Conservation (phyloP, 2,888 invertebrate genomes). For the Sphaeridia pumilis region DNA sequence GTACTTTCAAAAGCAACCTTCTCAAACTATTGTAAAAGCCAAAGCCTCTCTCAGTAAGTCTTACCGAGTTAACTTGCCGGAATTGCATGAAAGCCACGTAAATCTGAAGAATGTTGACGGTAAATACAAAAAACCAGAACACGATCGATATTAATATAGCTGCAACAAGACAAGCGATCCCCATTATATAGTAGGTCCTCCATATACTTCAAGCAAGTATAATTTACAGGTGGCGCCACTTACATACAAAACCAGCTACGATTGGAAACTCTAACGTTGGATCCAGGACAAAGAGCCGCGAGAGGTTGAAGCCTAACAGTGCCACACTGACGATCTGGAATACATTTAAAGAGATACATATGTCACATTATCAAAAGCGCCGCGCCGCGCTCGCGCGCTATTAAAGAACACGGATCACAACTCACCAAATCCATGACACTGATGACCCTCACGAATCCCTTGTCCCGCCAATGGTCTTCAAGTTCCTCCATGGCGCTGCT, state of each 20-base stretch:
- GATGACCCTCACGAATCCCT: slow-evolving; percentile 12
- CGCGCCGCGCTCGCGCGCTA: too few species aligned
- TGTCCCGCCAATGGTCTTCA: slow-evolving; percentile 15
- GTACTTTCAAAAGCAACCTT: too few species aligned
- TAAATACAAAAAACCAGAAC: slow-evolving; percentile 14
- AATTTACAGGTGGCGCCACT: too few species aligned
- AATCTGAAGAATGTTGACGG: slow-evolving; percentile 14
- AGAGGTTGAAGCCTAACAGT: slow-evolving; percentile 11
- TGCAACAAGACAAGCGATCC: slow-evolving; percentile 7
- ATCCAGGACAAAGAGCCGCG: slow-evolving; percentile 10
- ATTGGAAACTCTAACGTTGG: slow-evolving; percentile 5
- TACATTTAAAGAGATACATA: too few species aligned
- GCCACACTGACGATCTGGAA: slow-evolving; percentile 8
- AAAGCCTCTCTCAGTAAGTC: too few species aligned
- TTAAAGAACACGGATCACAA: too few species aligned
- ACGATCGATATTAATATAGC: slow-evolving; percentile 13
- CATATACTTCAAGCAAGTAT: too few species aligned
- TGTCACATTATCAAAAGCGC: too few species aligned
- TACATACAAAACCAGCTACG: slow-evolving; percentile 2
- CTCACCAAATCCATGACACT: slow-evolving; percentile 11
- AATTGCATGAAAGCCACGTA: slow-evolving; percentile 12
- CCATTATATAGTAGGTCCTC: background rate
- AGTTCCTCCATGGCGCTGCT: slow-evolving; percentile 10
- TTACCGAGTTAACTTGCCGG: slow-evolving; percentile 10
- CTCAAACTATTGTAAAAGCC: too few species aligned